A percentile compares a stretch with the other conserved stretches of the same genome.
phyloP scores from a whole-genome alignment of 2,113 vertebrate species.

The Heterotis niloticus region DNA sequence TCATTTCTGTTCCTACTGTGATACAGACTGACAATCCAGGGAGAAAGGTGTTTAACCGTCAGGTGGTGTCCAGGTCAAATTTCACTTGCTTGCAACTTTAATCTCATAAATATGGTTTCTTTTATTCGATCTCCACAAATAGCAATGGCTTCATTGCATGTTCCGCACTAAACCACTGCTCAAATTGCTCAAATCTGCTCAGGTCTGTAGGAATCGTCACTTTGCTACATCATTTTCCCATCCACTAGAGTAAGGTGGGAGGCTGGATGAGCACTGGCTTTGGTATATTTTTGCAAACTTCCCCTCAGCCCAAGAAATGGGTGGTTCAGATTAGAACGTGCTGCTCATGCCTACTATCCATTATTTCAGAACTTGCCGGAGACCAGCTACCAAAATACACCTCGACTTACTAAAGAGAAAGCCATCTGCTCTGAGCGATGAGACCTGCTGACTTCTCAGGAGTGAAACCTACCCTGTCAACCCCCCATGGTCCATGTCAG shows the following conservation, averaged over 20 bases:
- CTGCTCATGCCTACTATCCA: conserved; percentile 60
- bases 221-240: too few species aligned
- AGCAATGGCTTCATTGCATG: too few species aligned
- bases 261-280: conserved; percentile 18
- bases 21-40: too few species aligned
- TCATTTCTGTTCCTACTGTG: too few species aligned
- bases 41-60: too few species aligned
- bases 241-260: not conserved
- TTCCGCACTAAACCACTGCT: too few species aligned
- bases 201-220: too few species aligned
- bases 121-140: too few species aligned
- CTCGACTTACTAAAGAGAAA: conserved; percentile 57
- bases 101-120: too few species aligned
- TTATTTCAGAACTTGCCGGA: conserved; percentile 56
- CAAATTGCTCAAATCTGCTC: too few species aligned
- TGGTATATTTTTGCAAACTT: conserved; percentile 41
- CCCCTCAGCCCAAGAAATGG: conserved; percentile 43
- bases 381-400: conserved; percentile 58
- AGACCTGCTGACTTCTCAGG: conserved; percentile 32
- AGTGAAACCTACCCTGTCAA: conserved; percentile 18
- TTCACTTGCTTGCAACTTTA: too few species aligned
- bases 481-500: conserved; percentile 33
- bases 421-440: conserved; percentile 65
- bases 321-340: conserved; percentile 56
- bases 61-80: too few species aligned